These are phyloP conservation scores for Uromys caudimaculatus DNA, from an alignment of 2,797 vertebrate genomes.

Conservation along the genomic window DNA sequence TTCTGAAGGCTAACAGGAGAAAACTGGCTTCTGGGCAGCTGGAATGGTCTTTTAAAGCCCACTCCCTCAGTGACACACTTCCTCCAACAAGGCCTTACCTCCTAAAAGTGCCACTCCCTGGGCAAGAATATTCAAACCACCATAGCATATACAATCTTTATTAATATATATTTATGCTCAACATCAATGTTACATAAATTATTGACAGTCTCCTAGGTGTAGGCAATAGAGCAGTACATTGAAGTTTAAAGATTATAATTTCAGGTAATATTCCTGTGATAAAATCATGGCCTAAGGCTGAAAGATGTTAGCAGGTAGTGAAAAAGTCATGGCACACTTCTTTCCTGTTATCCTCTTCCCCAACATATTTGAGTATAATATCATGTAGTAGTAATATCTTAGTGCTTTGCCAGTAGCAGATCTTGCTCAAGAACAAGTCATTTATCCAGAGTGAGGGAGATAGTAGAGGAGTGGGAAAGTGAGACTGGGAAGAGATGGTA, in stretches of 20 bases:
- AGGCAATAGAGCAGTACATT: neutral
- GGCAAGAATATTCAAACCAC: neutral
- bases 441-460: constrained; percentile 42
- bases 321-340: neutral
- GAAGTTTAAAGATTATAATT: neutral
- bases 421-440: neutral
- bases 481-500: constrained; percentile 21
- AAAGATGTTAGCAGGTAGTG: neutral
- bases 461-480: neutral
- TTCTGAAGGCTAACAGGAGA: neutral
- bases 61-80: neutral
- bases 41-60: neutral
- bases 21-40: neutral
- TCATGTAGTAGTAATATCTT: constrained; percentile 22
- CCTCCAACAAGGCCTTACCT: neutral
- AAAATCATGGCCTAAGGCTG: neutral
- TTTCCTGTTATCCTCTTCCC: constrained; percentile 31
- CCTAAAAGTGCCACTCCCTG: neutral
- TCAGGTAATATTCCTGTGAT: neutral
- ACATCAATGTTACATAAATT: constrained; percentile 50
- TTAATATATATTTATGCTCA: constrained; percentile 37
- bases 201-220: neutral
- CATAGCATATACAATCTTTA: neutral
- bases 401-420: neutral
- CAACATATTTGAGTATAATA: constrained; percentile 1